Conservation (phyloP, 1,140 invertebrate species). For the Drosophila miranda region DNA sequence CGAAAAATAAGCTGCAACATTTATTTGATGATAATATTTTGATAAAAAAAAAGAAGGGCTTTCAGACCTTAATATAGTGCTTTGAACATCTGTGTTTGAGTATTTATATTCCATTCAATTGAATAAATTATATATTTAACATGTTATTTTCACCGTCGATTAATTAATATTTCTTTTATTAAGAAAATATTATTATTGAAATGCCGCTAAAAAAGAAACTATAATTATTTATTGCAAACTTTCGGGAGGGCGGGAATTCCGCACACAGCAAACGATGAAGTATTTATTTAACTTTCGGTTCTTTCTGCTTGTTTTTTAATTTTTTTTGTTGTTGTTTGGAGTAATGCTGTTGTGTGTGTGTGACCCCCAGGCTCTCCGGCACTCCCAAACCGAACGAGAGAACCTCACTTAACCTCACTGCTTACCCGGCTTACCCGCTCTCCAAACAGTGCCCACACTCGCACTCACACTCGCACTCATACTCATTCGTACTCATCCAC, state of each 20-base stretch:
- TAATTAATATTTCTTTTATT: conserved; percentile 17
- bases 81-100: too few species aligned
- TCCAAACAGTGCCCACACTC: background rate
- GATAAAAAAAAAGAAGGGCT: too few species aligned
- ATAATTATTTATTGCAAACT: conserved; percentile 14
- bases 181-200: conserved; percentile 33
- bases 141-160: background rate
- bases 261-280: conserved; percentile 6
- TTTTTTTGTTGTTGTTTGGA: conserved; percentile 15
- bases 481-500: background rate
- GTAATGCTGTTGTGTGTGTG: conserved; percentile 13
- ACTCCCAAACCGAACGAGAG: background rate
- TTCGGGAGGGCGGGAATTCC: too few species aligned
- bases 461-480: background rate
- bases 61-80: too few species aligned
- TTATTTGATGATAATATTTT: too few species aligned
- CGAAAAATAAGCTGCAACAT: too few species aligned
- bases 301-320: background rate
- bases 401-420: conserved; percentile 17
- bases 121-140: too few species aligned
- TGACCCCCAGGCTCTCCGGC: conserved; percentile 19
- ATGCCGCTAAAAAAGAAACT: conserved; percentile 25
- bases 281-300: conserved; percentile 42
- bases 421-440: conserved; percentile 1
- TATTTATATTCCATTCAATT: too few species aligned